Evolutionary conservation across 92 coral and sea anemone species (phyloP).

Genomic region (Pocillopora grandis): DNA sequence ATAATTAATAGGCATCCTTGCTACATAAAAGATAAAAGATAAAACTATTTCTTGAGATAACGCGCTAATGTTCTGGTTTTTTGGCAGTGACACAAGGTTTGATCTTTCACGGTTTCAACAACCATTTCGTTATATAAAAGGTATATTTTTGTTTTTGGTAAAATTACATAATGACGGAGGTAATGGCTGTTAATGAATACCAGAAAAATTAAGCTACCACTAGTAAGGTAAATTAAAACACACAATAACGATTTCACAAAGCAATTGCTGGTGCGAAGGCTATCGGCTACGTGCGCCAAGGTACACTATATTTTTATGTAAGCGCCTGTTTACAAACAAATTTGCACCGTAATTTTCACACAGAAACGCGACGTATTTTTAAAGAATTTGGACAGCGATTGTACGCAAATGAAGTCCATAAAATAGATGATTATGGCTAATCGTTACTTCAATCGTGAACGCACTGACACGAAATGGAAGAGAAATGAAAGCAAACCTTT

Average conservation of each 20-base stretch:
- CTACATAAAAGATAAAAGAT: too few species aligned
- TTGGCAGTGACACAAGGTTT: too few species aligned
- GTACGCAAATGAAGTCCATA: neutral
- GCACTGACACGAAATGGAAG: neutral
- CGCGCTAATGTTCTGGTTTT: too few species aligned
- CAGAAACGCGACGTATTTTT: neutral
- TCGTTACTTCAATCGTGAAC: neutral
- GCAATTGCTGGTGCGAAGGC: neutral
- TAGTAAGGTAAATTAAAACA: neutral
- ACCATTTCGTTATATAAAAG: too few species aligned
- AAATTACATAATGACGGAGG: too few species aligned
- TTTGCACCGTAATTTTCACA: neutral
- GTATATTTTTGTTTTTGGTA: too few species aligned
- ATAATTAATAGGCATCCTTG: too few species aligned
- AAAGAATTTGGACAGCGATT: neutral
- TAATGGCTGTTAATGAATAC: neutral
- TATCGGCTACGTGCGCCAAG: neutral
- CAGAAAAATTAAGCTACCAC: neutral
- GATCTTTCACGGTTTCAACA: too few species aligned
- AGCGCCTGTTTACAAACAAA: too few species aligned
- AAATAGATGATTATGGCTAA: neutral
- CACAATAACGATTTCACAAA: neutral
- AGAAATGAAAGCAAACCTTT: conserved; percentile 29
- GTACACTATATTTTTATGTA: neutral
- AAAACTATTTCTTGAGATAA: too few species aligned